Evolutionary conservation across 1,140 invertebrate species (phyloP).

Genomic region (Lepidurus couesii): DNA sequence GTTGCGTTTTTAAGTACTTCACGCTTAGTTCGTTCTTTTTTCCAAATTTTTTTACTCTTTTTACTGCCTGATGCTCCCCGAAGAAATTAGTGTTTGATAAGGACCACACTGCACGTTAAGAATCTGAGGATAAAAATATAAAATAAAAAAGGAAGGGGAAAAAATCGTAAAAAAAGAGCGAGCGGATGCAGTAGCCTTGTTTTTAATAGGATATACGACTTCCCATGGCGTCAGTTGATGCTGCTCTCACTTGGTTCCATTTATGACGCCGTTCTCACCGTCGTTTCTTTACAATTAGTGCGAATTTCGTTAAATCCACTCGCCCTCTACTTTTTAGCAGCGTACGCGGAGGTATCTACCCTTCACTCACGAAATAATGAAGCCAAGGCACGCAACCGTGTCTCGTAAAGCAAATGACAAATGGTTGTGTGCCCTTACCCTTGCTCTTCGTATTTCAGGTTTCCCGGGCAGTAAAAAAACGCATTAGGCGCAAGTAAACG

Average conservation of each 20-base stretch:
- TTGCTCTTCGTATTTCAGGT: conserved; percentile 11
- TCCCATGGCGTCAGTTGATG: conserved; percentile 20
- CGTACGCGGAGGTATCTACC: neutral
- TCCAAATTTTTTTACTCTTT: neutral
- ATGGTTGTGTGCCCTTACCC: conserved; percentile 8
- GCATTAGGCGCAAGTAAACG: conserved; percentile 15
- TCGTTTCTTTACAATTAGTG: conserved; percentile 19
- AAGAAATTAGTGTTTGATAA: conserved; percentile 9
- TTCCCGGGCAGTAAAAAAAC: conserved; percentile 9
- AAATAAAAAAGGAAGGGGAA: neutral
- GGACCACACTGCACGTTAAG: conserved; percentile 16
- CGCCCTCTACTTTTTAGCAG: conserved; percentile 9
- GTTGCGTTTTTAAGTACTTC: neutral
- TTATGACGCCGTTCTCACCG: conserved; percentile 18
- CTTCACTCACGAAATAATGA: conserved; percentile 16
- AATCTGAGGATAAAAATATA: neutral
- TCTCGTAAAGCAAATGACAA: conserved; percentile 22
- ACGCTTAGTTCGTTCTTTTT: neutral
- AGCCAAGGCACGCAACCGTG: conserved; percentile 16
- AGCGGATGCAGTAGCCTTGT: conserved; percentile 21
- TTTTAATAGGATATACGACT: conserved; percentile 17
- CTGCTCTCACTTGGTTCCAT: conserved; percentile 17
- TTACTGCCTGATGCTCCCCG: neutral
- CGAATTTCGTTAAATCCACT: conserved; percentile 16
- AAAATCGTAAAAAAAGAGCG: conserved; percentile 17